Conservation (phyloP, 2,888 invertebrate genomes). For the Arge pagana region DNA sequence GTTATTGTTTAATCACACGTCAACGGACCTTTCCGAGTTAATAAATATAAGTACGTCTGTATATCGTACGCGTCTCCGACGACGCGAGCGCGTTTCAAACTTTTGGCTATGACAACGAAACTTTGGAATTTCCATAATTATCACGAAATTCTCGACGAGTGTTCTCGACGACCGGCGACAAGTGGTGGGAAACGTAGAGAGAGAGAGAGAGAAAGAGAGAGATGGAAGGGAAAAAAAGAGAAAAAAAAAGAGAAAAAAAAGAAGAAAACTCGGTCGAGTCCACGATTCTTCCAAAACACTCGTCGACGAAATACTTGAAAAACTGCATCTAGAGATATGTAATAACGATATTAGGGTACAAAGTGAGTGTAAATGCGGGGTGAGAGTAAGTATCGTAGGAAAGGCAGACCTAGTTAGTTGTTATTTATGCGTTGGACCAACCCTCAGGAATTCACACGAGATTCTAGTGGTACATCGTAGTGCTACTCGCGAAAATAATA, state of each 20-base stretch:
- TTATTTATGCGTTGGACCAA: conserved; percentile 40
- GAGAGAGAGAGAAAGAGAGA: too few relatives aligned
- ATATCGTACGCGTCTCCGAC: too few relatives aligned
- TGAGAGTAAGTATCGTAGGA: conserved; percentile 36
- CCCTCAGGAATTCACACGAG: conserved; percentile 51
- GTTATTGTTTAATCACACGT: conserved; percentile 16
- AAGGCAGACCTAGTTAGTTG: conserved; percentile 34
- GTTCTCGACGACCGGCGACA: too few relatives aligned
- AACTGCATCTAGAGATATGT: conserved; percentile 1
- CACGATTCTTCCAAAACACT: too few relatives aligned
- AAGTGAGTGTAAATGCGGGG: conserved; percentile 24
- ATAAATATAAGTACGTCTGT: too few relatives aligned
- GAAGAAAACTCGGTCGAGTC: conserved; percentile 1
- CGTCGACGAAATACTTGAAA: conserved; percentile 3
- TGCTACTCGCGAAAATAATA: conserved; percentile 34
- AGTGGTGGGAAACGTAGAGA: too few relatives aligned
- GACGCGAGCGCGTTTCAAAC: too few relatives aligned
- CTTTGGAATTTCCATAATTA: too few relatives aligned
- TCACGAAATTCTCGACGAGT: too few relatives aligned
- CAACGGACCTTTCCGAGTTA: too few relatives aligned
- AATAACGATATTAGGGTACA: conserved; percentile 11
- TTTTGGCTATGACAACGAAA: too few relatives aligned
- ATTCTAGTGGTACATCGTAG: conserved; percentile 51
- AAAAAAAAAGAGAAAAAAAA: conserved; percentile 12
- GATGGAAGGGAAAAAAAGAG: too few relatives aligned